These are phyloP conservation scores for Amaurobius ferox DNA, from an alignment of 2,888 invertebrate species.

Conservation along the genomic window DNA sequence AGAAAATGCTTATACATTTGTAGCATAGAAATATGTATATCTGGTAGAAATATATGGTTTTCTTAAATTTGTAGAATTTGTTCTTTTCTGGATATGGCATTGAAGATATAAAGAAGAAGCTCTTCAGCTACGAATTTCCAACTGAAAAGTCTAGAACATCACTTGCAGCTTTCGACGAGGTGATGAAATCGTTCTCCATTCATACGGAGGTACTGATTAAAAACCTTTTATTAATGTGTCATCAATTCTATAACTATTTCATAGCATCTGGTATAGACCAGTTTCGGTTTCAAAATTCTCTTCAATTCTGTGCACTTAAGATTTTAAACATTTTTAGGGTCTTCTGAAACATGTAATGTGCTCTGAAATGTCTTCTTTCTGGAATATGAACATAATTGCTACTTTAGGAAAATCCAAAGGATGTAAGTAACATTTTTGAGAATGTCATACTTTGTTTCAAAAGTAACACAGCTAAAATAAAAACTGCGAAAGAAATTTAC, in stretches of 20 bases:
- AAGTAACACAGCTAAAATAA: too few relatives aligned
- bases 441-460: too few relatives aligned
- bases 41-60: too few relatives aligned
- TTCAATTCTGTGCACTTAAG: too few relatives aligned
- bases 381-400: constrained; percentile 41
- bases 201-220: constrained; percentile 40
- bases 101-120: not conserved
- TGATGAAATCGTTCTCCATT: constrained; percentile 18
- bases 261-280: too few relatives aligned
- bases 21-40: too few relatives aligned
- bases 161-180: constrained; percentile 2
- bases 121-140: constrained; percentile 1
- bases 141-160: constrained; percentile 12
- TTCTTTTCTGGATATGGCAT: constrained; percentile 6
- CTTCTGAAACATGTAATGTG: not conserved
- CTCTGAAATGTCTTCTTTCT: constrained; percentile 22
- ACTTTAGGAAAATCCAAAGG: constrained; percentile 20
- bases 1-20: too few relatives aligned
- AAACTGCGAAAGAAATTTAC: too few relatives aligned
- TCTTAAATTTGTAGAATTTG: constrained; percentile 34
- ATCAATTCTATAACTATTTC: too few relatives aligned
- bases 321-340: too few relatives aligned
- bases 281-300: too few relatives aligned
- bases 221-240: too few relatives aligned
- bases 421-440: constrained; percentile 25